Conservation (phyloP, 1,140 invertebrate species). For the Drosophila burlai region DNA sequence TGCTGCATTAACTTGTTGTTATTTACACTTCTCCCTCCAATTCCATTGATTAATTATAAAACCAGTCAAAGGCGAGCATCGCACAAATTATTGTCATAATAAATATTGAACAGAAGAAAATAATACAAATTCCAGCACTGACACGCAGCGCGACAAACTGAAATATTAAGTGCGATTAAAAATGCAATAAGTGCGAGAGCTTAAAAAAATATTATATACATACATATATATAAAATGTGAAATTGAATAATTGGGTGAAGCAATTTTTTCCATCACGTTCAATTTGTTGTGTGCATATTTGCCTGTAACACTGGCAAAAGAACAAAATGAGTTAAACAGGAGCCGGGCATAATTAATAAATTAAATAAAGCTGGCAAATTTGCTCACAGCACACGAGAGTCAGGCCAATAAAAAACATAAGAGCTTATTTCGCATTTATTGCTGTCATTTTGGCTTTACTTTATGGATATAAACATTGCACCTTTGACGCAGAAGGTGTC, state of each 20-base stretch:
- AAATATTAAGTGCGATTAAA: conserved; percentile 71
- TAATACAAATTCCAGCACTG: conserved; percentile 50
- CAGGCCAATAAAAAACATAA: conserved; percentile 9
- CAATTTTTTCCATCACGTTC: conserved; percentile 35
- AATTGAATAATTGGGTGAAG: conserved; percentile 50
- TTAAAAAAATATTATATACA: conserved; percentile 15
- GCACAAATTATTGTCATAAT: conserved; percentile 69
- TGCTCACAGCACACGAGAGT: conserved; percentile 23
- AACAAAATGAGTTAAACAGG: conserved; percentile 47
- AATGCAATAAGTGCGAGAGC: conserved; percentile 60
- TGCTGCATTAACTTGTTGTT: conserved; percentile 22
- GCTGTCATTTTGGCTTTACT: conserved; percentile 29
- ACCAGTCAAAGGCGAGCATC: conserved; percentile 31
- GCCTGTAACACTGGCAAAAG: conserved; percentile 27
- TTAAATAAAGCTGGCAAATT: conserved; percentile 53
- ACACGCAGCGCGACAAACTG: conserved; percentile 53
- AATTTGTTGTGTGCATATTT: conserved; percentile 39
- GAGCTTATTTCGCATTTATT: conserved; percentile 23
- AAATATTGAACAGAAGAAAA: conserved; percentile 66
- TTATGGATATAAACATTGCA: conserved; percentile 7
- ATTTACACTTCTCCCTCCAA: neutral
- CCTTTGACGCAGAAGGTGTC: neutral
- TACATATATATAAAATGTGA: conserved; percentile 26
- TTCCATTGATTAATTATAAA: conserved; percentile 45
- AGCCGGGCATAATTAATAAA: conserved; percentile 56